Percentiles rank a stretch among this genome's conserved stretches.
These are phyloP conservation scores for Lindbergichthys nudifrons DNA, from an alignment of 2,797 vertebrate genomes.

Conservation along the genomic window DNA sequence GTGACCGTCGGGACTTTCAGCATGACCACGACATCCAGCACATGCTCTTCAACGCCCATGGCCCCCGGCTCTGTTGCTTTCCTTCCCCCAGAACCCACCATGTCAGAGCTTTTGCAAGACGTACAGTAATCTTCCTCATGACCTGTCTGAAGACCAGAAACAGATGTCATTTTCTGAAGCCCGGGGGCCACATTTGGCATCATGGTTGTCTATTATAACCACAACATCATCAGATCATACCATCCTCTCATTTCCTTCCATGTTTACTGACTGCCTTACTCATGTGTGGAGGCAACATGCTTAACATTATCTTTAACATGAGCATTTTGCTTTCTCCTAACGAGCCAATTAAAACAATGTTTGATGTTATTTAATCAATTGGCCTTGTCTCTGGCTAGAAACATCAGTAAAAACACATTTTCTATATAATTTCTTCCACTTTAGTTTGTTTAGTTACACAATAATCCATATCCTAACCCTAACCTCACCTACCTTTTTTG, in stretches of 20 bases:
- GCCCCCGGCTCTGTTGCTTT: slow-evolving; percentile 20
- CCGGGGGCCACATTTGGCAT: slow-evolving; percentile 16
- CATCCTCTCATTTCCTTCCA: background rate
- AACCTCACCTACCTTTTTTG: no score
- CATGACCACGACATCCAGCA: slow-evolving; percentile 28
- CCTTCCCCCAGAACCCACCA: slow-evolving; percentile 7
- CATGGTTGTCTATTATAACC: background rate
- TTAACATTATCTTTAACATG: background rate
- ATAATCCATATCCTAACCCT: background rate
- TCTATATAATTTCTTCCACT: background rate
- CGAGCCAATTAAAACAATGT: no score
- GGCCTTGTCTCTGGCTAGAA: no score
- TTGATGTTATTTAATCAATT: no score
- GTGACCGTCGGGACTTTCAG: slow-evolving; percentile 40
- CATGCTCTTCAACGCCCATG: slow-evolving; percentile 27
- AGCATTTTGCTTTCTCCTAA: background rate
- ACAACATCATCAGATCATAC: background rate
- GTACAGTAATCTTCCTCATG: slow-evolving; percentile 37
- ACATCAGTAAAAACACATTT: no score
- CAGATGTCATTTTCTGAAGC: slow-evolving; percentile 32
- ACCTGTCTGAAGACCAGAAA: slow-evolving; percentile 41
- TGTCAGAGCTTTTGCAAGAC: slow-evolving; percentile 27
- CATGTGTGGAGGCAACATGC: background rate
- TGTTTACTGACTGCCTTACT: background rate
- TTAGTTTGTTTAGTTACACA: background rate